Percentiles rank a stretch among this genome's conserved stretches.
Conservation (phyloP, 2,113 vertebrate genomes). For the Hirundichthys speculiger region DNA sequence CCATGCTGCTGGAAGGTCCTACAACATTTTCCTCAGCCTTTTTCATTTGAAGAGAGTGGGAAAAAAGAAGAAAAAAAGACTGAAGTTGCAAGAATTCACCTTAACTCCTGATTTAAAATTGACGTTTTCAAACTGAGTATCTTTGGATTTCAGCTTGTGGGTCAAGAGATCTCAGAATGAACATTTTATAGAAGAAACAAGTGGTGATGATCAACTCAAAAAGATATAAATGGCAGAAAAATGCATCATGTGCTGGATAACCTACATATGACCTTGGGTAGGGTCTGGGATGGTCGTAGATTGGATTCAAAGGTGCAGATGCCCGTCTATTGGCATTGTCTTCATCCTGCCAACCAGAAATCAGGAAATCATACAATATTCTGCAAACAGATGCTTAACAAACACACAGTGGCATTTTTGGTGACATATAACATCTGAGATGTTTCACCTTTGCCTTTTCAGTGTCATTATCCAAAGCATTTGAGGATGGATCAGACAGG, state of each 20-base stretch:
- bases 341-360: conserved; percentile 10
- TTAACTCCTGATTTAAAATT: too few relatives aligned
- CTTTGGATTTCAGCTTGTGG: too few relatives aligned
- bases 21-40: background rate
- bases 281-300: conserved; percentile 51
- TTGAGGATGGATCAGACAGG: conserved; percentile 43
- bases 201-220: background rate
- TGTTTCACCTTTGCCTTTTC: conserved; percentile 23
- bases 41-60: background rate
- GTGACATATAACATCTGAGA: background rate
- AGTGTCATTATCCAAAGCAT: background rate
- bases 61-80: too few relatives aligned
- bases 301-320: conserved; percentile 41
- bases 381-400: background rate
- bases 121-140: too few relatives aligned
- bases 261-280: background rate
- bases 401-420: background rate
- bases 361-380: conserved; percentile 3
- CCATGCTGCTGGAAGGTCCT: rapidly evolving
- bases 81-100: too few relatives aligned
- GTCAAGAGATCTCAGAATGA: too few relatives aligned
- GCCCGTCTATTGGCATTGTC: background rate
- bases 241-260: background rate
- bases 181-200: conserved; percentile 9
- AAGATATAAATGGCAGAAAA: background rate